These are phyloP conservation scores for Encarsia formosa DNA, from an alignment of 2,888 invertebrate genomes.

Conservation along the genomic window DNA sequence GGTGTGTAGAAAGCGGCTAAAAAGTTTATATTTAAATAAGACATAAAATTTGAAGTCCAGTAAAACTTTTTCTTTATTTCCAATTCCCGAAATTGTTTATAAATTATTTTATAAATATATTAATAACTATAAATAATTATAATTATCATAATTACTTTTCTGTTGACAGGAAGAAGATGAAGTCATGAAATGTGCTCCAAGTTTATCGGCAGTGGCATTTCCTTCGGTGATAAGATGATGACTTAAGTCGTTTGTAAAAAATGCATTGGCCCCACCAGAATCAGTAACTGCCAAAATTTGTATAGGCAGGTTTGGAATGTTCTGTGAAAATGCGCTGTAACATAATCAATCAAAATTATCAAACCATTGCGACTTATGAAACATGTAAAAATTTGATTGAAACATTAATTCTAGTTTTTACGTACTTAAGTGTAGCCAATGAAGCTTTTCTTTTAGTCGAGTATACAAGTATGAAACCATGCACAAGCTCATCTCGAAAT, in stretches of 20 bases:
- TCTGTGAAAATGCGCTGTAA: constrained; percentile 83
- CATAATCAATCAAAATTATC: not conserved
- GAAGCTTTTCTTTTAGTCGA: constrained; percentile 94
- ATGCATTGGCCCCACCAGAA: constrained; percentile 81
- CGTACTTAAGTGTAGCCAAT: constrained; percentile 80
- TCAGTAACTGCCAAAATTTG: constrained; percentile 93
- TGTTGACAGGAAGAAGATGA: constrained; percentile 79
- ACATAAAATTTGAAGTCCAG: too few species aligned
- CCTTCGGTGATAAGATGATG: constrained; percentile 91
- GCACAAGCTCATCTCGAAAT: constrained; percentile 86
- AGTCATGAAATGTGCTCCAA: constrained; percentile 89
- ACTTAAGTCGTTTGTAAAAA: constrained; percentile 84
- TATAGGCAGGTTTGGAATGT: constrained; percentile 87
- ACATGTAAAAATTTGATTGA: constrained; percentile 1
- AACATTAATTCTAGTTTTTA: too few species aligned
- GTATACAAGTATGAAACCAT: constrained; percentile 92
- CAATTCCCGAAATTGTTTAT: too few species aligned
- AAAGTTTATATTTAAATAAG: constrained; percentile 34
- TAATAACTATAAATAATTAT: constrained; percentile 9
- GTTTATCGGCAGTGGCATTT: constrained; percentile 83
- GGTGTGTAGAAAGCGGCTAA: constrained; percentile 90
- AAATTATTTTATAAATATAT: constrained; percentile 10
- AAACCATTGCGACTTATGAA: too few species aligned
- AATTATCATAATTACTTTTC: constrained; percentile 72
- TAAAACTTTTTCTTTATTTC: too few species aligned